Percentiles rank a stretch among this genome's conserved stretches.
Evolutionary conservation across 2,888 invertebrate species (phyloP).

Genomic region (Tryphoninae sp.): DNA sequence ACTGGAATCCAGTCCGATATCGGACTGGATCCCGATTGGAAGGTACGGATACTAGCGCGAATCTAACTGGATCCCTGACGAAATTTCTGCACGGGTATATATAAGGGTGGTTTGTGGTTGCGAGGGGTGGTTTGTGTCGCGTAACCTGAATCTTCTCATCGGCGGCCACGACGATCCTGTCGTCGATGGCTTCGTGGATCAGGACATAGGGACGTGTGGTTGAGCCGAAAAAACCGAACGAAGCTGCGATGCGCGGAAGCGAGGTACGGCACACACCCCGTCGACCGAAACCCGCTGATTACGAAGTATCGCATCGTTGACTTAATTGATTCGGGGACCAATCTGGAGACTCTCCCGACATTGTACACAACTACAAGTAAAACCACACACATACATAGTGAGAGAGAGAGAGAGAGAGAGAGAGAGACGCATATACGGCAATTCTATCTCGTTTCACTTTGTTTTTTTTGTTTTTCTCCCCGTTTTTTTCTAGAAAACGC

Average conservation of each 20-base stretch:
- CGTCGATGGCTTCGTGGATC: neutral
- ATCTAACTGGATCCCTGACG: no score
- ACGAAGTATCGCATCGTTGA: slow-evolving; percentile 69
- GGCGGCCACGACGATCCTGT: neutral
- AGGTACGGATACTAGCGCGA: no score
- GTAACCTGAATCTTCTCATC: slow-evolving; percentile 7
- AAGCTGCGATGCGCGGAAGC: slow-evolving; percentile 23
- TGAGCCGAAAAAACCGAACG: slow-evolving; percentile 5
- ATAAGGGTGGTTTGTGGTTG: neutral
- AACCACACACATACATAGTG: slow-evolving; percentile 14
- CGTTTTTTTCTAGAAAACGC: slow-evolving; percentile 2
- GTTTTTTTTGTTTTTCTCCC: slow-evolving; percentile 23
- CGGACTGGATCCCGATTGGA: no score
- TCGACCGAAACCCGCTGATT: slow-evolving; percentile 76
- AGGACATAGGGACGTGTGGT: neutral
- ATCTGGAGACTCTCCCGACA: slow-evolving; percentile 71
- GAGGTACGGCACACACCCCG: slow-evolving; percentile 17
- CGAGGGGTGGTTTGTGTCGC: neutral
- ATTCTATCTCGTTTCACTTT: slow-evolving; percentile 40
- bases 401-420: no score
- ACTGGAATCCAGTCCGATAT: no score
- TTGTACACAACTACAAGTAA: slow-evolving; percentile 38
- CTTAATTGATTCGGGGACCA: slow-evolving; percentile 80
- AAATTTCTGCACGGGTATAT: no score
- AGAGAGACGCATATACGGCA: neutral